These are phyloP conservation scores for Schrankia costaestrigalis DNA, from an alignment of 2,888 invertebrate species.

Conservation along the genomic window DNA sequence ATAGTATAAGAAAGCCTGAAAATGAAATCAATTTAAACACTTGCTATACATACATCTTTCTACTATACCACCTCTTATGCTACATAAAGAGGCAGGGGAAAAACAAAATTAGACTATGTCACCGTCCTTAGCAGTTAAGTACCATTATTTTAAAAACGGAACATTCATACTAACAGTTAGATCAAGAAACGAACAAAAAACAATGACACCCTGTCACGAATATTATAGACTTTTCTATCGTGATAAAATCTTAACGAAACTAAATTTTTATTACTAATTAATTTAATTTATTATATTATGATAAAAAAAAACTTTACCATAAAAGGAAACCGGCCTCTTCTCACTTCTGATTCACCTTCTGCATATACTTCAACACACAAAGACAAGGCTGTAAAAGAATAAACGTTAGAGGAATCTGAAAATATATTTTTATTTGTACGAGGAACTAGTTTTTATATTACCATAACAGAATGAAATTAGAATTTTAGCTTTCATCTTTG, in stretches of 20 bases:
- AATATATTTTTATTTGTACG: slow-evolving; percentile 4
- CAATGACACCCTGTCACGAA: too few relatives aligned
- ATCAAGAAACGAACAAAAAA: too few relatives aligned
- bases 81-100: too few relatives aligned
- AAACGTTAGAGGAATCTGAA: slow-evolving; percentile 1
- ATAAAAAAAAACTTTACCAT: slow-evolving; percentile 48
- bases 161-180: too few relatives aligned
- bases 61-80: too few relatives aligned
- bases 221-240: too few relatives aligned
- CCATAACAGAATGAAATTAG: slow-evolving; percentile 50
- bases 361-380: slow-evolving; percentile 42
- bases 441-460: slow-evolving; percentile 25
- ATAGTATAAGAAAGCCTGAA: slow-evolving; percentile 67
- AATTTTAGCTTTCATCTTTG: slow-evolving; percentile 52
- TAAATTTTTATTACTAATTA: too few relatives aligned
- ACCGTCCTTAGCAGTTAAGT: too few relatives aligned
- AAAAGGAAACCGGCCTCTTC: slow-evolving; percentile 52
- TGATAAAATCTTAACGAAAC: too few relatives aligned
- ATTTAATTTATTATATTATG: neutral
- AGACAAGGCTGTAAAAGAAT: slow-evolving; percentile 35
- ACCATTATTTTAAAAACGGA: too few relatives aligned
- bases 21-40: slow-evolving; percentile 9
- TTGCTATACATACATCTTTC: too few relatives aligned
- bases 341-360: slow-evolving; percentile 50
- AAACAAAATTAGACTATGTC: too few relatives aligned